A percentile compares a stretch with the other conserved stretches of the same genome.
Conservation (phyloP, 2,113 vertebrate species). For the Pelodiscus sinensis region DNA sequence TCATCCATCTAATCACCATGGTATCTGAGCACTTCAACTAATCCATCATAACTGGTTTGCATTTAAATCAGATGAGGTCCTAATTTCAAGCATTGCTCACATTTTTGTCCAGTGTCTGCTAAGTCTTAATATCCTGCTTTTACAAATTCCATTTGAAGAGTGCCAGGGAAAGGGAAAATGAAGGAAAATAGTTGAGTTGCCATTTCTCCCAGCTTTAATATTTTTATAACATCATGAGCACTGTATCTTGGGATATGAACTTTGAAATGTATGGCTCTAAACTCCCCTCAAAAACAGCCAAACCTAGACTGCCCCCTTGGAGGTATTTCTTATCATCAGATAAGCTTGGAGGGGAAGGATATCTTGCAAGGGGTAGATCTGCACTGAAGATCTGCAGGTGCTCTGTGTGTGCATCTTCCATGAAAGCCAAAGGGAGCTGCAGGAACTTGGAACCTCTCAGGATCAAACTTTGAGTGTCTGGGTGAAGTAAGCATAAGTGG, state of each 20-base stretch:
- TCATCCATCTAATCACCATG: not conserved
- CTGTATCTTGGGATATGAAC: not conserved
- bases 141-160: not conserved
- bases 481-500: not conserved
- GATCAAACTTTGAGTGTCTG: not conserved
- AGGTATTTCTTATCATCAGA: not conserved
- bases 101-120: not conserved
- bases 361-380: not conserved
- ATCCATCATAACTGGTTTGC: not conserved
- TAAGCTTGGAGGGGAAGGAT: not conserved
- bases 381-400: not conserved
- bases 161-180: accelerated
- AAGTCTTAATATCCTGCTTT: not conserved
- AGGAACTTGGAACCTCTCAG: not conserved
- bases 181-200: not conserved
- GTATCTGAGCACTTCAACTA: not conserved
- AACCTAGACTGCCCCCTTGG: not conserved
- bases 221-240: not conserved
- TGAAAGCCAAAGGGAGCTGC: not conserved
- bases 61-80: not conserved
- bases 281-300: not conserved
- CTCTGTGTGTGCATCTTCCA: not conserved
- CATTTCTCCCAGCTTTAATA: not conserved
- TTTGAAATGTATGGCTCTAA: not conserved
- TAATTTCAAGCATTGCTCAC: not conserved